Base-by-base conservation (phyloP, 2,888 invertebrate species). In the Lasioglossum marginatum region DNA sequence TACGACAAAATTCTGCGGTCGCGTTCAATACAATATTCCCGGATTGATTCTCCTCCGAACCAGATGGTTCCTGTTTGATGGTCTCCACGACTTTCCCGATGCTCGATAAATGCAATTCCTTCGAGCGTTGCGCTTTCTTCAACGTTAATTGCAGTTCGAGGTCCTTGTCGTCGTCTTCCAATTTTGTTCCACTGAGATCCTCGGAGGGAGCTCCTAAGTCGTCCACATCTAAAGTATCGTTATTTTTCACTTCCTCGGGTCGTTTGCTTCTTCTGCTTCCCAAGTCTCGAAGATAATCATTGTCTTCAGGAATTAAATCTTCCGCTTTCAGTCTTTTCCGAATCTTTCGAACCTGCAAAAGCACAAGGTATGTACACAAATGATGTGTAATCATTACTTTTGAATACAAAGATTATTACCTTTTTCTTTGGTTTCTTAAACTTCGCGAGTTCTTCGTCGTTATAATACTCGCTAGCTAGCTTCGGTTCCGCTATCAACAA, bases 1-100 rank as follows among this genome's bases (percentile, higher is more conserved):
- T 98, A 92, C 99, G 97, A 94, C 99, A 99, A 96, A 99, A 99
- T 96, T 99, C 99, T 0, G 99, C 99, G 0, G 99, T 99, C 1
- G 98, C 97, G 96, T 99, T 99, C 80, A 99, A 96, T 82, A 97
- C 97, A 93, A 99, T 99, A 90, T 96, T 96, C 4, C 96, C 96
- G 77, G 90, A 81, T 37, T 90, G 89, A 90, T 85, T 92, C 60
- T 93, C 93, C 5, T 92, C 91, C 2, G 89, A 72, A 75, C 76
- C 88, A 16, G 91, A 88, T 2, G 79, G 81, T 81, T 95, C 94
- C 95, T 96, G 93, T 96, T 96, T 95, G 96, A 97, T 73, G 96
- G 93, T 92, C 95, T 96, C 86, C 96, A 95, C 66, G 96, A 96
- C 95, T 96, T 97, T 89, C 96, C 96, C 87, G 96, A 94, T 71